Evolutionary conservation across 2,113 vertebrate genomes (phyloP), one percentile per base, ranked within the genome.

Genomic region (Arvicanthis niloticus): DNA sequence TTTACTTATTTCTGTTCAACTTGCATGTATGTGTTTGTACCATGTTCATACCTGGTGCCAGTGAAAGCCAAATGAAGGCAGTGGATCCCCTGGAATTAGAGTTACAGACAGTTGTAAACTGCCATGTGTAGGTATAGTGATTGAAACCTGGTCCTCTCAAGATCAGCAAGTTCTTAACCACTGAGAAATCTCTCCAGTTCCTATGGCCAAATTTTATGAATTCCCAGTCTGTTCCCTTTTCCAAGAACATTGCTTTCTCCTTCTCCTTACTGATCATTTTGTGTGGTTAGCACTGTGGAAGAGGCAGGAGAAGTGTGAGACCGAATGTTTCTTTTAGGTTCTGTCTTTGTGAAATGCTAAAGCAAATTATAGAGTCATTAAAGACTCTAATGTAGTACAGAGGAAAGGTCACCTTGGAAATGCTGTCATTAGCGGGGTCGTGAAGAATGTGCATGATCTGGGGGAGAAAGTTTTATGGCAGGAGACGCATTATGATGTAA

Each of bases 401-500:
- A 87, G 34, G 48, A 93, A 82, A 48, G 86, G n/a, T 75, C 17
- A 56, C 19, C 13, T 94, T 86, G 70, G 62, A 67, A 82, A 94
- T 67, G 48, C 19, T 67, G 58, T 21, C 15, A 34, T 68, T 65
- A 42, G 34, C 15, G 56, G 65, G 22, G 9, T 56, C 89, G 53
- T 91, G 37, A 78, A 75, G 60, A 97, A 62, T 70, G 37, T 29
- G 12, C 56, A 51, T 65, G 67, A 85, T 62, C 91, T 84, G 62
- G 40, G 53, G 96, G 34, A 60, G 76, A 68, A 91, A 86, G 19
- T 94, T 91, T 93, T 45, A 48, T 58, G 89, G 11, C 34, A 88
- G 88, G 67, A 87, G 82, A 68, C 67, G 53, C 87, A 24, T 80
- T 85, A 75, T 2, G 34, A 82, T 56, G 10, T 89, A 89, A 97